Base-by-base conservation (phyloP, 2,113 vertebrate genomes). In the Macquaria australasica region DNA sequence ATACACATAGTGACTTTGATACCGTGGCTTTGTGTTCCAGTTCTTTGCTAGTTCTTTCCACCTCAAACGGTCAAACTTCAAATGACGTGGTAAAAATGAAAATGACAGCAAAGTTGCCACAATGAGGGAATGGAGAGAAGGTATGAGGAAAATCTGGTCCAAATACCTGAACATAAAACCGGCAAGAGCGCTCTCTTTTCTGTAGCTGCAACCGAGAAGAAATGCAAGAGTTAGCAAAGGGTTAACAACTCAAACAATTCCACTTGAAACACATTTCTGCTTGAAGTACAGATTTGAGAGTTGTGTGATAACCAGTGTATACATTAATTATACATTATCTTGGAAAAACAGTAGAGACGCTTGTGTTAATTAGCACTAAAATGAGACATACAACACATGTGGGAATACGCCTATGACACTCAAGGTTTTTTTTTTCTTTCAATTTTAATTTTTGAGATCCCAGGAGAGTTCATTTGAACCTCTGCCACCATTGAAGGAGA, bases 141-240 rank as follows among this genome's bases (percentile, higher is more conserved):
- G 53, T 18, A 34, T 34, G 20, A 66, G 79, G 41, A 14, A 73
- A 70, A 74, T 73, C n/a, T 60, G 23, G 39, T 87, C 66, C 73
- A 93, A 94, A 93, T 99, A 99, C 98, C 98, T 99, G 98, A 92
- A 99, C 97, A 95, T 99, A 99, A 95, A 97, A 98, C 92, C 98
- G 98, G 96, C 98, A 99, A 88, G 97, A 99, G 87, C 97, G 98
- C 90, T 99, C 98, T 95, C 98, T 96, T 97, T 99, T 99, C 97
- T 99, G 98, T 95, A 99, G 97, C 98, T 99, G 98, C 73, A 97
- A 96, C 95, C 95, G 95, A 96, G 75, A 92, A 92, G 95, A 95
- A 91, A 64, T 67, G 48, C 11, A 80, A 86, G 55, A 85, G 92
- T 92, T 93, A 94, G 90, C 12, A 67, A 77, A 79, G 70, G 23